Conservation (phyloP, 2,797 vertebrate genomes). For the Myotis planiceps region DNA sequence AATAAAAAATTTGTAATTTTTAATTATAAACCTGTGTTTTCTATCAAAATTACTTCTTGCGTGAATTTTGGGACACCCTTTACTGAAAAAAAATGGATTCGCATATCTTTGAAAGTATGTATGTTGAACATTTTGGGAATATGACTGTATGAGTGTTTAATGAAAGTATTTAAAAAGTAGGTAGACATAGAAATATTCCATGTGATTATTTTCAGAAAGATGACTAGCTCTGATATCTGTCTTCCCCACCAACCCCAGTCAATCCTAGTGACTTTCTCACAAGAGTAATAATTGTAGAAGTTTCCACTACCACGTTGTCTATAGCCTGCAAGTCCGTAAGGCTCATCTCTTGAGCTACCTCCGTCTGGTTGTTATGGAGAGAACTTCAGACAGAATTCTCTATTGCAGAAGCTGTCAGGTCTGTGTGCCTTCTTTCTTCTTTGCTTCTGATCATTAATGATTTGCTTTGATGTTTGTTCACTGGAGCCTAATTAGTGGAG, state of each 20-base stretch:
- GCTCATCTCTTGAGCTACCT: background rate
- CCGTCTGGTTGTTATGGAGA: conserved; percentile 21
- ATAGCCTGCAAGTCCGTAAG: background rate
- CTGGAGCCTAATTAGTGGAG: conserved; percentile 37
- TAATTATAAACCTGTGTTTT: too few relatives aligned
- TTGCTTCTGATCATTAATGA: conserved; percentile 21
- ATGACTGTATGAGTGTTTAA: background rate
- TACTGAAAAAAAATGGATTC: background rate
- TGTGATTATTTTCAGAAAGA: background rate
- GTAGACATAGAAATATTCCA: background rate
- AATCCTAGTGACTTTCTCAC: background rate
- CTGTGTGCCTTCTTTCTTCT: conserved; percentile 26
- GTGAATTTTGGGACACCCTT: too few relatives aligned
- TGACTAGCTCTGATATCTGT: background rate
- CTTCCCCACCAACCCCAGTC: background rate
- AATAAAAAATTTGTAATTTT: too few relatives aligned
- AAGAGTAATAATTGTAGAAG: background rate
- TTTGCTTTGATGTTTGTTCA: conserved; percentile 52
- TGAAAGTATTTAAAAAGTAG: background rate
- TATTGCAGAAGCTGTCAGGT: conserved; percentile 9
- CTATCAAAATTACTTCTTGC: too few relatives aligned
- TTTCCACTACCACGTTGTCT: background rate
- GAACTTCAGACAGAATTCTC: conserved; percentile 61
- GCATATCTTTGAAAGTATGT: background rate
- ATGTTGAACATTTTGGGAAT: background rate